A percentile compares a stretch with the other conserved stretches of the same genome.
Evolutionary conservation across 2,113 vertebrate species (phyloP).

Genomic region (Barbus barbus): DNA sequence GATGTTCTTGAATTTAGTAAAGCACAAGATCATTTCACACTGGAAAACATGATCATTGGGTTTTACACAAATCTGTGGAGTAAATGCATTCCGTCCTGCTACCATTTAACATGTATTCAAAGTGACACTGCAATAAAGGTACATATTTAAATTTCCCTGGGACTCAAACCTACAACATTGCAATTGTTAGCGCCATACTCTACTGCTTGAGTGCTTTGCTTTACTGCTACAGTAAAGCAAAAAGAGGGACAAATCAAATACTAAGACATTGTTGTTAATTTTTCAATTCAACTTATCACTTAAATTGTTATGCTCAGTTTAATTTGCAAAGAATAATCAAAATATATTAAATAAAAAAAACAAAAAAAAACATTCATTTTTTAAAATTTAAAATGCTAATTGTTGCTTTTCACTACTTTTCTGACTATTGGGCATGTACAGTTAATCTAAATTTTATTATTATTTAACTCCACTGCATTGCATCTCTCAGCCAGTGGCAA

Average conservation of each 20-base stretch:
- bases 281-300: not conserved
- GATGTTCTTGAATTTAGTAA: not conserved
- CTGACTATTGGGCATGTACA: not conserved
- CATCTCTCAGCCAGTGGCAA: not conserved
- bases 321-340: not conserved
- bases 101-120: not conserved
- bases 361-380: not conserved
- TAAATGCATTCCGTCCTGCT: not conserved
- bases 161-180: not conserved
- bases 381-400: no score
- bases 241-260: not conserved
- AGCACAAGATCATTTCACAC: not conserved
- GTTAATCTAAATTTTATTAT: not conserved
- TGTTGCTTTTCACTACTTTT: not conserved
- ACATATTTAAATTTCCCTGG: not conserved
- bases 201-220: not conserved
- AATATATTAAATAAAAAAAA: not conserved
- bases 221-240: not conserved
- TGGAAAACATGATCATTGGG: not conserved
- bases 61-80: not conserved
- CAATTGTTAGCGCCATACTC: not conserved
- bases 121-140: not conserved
- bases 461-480: not conserved
- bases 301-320: not conserved
- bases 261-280: not conserved